Percentiles rank a stretch among this genome's conserved stretches.
Evolutionary conservation across 2,797 vertebrate species (phyloP).

Genomic region (Micromesistius poutassou): DNA sequence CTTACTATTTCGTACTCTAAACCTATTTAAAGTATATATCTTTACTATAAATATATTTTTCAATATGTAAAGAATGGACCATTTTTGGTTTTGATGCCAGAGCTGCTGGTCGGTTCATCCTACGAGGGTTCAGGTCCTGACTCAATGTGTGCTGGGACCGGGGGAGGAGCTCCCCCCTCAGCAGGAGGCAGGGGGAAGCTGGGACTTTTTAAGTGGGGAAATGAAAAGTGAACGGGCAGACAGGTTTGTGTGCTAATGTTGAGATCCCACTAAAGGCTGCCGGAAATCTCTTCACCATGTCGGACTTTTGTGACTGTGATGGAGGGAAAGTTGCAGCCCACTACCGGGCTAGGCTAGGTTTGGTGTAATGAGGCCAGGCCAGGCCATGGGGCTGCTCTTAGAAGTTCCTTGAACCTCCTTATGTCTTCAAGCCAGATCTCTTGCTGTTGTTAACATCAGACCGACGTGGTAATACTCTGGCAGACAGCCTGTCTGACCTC

Average conservation of each 20-base stretch:
- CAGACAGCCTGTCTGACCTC: slow-evolving; percentile 9
- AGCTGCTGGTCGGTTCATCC: too few species aligned
- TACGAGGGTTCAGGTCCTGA: too few species aligned
- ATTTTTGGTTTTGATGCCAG: too few species aligned
- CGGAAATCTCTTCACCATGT: background rate
- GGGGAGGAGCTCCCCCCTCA: too few species aligned
- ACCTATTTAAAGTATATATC: too few species aligned
- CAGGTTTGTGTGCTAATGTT: background rate
- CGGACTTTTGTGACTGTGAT: background rate
- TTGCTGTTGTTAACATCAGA: too few species aligned
- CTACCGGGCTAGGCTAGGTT: background rate
- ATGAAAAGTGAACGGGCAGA: background rate
- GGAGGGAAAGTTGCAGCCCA: background rate
- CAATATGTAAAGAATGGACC: too few species aligned
- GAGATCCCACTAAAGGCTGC: background rate
- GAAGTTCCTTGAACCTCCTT: too few species aligned
- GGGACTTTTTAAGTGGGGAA: background rate
- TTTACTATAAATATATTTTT: slow-evolving; percentile 46
- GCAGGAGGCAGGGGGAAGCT: too few species aligned
- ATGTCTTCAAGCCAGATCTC: too few species aligned
- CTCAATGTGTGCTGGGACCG: too few species aligned
- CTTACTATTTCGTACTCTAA: background rate
- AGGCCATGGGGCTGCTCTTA: background rate
- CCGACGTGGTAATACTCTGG: background rate
- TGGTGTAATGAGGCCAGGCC: too few species aligned